phyloP scores from a whole-genome alignment of 2,888 invertebrate genomes.

The Camptogramma bilineatum region DNA sequence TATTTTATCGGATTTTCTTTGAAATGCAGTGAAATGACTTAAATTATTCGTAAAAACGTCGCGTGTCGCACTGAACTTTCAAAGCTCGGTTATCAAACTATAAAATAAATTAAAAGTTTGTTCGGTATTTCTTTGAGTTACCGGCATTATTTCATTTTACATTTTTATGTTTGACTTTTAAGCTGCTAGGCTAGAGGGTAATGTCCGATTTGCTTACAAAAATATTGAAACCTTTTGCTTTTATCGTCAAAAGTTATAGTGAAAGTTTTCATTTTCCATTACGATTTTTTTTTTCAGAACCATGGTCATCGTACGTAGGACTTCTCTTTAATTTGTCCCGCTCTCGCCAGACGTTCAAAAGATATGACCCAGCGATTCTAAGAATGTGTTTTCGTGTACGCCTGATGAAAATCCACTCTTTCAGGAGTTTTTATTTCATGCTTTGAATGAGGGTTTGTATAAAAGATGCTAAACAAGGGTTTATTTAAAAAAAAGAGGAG shows the following conservation, averaged over 20 bases:
- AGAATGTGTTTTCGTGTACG: conserved; percentile 56
- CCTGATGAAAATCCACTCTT: conserved; percentile 46
- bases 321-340: conserved; percentile 70
- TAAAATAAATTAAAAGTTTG: conserved; percentile 35
- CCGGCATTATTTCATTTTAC: conserved; percentile 22
- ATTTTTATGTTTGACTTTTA: conserved; percentile 12
- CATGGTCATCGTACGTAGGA: conserved; percentile 57
- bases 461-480: not conserved
- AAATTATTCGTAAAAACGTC: conserved; percentile 23
- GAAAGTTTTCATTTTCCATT: too few relatives aligned
- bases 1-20: conserved; percentile 3
- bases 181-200: not conserved
- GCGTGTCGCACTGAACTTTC: conserved; percentile 34
- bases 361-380: conserved; percentile 62
- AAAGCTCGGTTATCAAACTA: conserved; percentile 28
- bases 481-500: not conserved
- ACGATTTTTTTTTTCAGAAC: too few relatives aligned
- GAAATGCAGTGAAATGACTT: conserved; percentile 2
- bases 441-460: not conserved
- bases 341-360: conserved; percentile 64
- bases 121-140: conserved; percentile 18
- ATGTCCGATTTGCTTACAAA: not conserved
- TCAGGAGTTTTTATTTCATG: conserved; percentile 22
- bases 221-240: too few relatives aligned
- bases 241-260: not conserved